Percentiles rank a stretch among this genome's conserved stretches.
phyloP scores from a whole-genome alignment of 2,888 invertebrate genomes.

The Andricus curvator region DNA sequence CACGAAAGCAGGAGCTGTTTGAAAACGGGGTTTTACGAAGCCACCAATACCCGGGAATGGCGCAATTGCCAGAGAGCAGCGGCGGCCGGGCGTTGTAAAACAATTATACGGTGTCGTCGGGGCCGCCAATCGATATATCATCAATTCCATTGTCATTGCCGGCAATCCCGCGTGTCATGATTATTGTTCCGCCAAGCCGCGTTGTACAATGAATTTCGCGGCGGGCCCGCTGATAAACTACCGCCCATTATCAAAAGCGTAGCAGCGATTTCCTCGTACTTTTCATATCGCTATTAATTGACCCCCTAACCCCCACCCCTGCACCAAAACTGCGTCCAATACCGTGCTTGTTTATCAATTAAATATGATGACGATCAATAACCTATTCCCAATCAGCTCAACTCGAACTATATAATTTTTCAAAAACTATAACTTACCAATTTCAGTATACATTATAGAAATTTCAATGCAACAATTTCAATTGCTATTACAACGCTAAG shows the following conservation, averaged over 20 bases:
- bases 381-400: background rate
- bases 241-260: constrained; percentile 70
- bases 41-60: constrained; percentile 48
- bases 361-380: constrained; percentile 14
- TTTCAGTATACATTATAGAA: background rate
- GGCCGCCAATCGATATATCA: constrained; percentile 74
- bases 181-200: constrained; percentile 75
- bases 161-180: constrained; percentile 77
- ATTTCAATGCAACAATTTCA: too few species aligned
- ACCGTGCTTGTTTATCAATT: constrained; percentile 4
- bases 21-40: constrained; percentile 54
- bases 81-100: constrained; percentile 71
- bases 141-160: constrained; percentile 77
- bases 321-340: constrained; percentile 28
- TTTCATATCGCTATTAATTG: constrained; percentile 59
- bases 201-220: constrained; percentile 70
- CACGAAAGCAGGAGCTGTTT: constrained; percentile 53
- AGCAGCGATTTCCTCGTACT: constrained; percentile 70
- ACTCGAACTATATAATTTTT: background rate
- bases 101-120: constrained; percentile 76
- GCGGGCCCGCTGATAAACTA: constrained; percentile 70
- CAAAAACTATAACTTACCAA: too few species aligned
- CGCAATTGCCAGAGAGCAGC: constrained; percentile 55
- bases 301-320: background rate
- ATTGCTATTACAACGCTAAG: too few species aligned